Conservation (phyloP, 2,113 vertebrate species). For the Colius striatus region DNA sequence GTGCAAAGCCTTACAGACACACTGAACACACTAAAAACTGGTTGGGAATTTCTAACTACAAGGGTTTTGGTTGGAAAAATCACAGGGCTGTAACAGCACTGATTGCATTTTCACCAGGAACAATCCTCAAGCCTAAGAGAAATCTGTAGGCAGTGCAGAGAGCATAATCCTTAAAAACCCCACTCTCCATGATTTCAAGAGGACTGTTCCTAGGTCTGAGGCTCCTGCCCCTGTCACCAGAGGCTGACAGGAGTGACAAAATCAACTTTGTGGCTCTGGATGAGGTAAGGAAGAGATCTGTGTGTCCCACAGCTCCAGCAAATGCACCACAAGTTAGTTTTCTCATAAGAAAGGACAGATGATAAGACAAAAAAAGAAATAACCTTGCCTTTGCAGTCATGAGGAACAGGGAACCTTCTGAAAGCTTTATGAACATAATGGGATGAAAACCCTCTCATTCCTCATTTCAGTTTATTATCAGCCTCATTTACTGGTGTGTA, state of each 20-base stretch:
- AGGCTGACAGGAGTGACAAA: neutral
- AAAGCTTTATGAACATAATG: slow-evolving; percentile 19
- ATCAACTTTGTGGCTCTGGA: neutral
- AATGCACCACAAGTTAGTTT: neutral
- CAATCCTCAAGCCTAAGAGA: neutral
- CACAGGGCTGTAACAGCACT: neutral
- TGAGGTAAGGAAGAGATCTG: neutral
- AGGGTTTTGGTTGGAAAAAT: neutral
- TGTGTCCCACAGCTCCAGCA: neutral
- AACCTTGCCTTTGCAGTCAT: neutral
- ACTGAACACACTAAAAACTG: neutral
- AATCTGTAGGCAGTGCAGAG: neutral
- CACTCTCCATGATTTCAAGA: rapidly evolving
- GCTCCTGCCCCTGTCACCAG: neutral
- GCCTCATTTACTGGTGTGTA: neutral
- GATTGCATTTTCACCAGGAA: neutral
- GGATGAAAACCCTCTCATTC: neutral
- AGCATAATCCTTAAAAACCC: neutral
- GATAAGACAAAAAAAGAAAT: neutral
- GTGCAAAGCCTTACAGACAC: neutral
- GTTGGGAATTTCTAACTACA: neutral
- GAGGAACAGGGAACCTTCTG: neutral
- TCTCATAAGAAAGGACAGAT: neutral
- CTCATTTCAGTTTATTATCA: neutral
- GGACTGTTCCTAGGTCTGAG: neutral